Percentiles rank a stretch among this genome's conserved stretches.
Conservation (phyloP, 2,888 invertebrate species). For the Ophion slaviceki region DNA sequence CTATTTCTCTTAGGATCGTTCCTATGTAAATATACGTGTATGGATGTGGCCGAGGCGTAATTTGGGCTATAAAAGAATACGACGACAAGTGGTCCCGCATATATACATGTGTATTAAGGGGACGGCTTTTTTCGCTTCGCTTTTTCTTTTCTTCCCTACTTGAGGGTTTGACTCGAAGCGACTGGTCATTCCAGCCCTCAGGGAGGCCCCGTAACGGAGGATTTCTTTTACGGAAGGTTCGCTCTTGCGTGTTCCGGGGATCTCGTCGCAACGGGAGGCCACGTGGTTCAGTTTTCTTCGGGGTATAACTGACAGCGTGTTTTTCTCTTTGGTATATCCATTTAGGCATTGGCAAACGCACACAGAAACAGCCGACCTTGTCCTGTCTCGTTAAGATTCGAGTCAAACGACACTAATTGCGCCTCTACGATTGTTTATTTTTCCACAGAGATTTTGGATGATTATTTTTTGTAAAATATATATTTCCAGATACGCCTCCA, state of each 20-base stretch:
- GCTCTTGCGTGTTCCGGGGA: slow-evolving; percentile 16
- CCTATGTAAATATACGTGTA: neutral
- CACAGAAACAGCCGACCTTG: neutral
- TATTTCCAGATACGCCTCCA: neutral
- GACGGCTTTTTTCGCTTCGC: neutral
- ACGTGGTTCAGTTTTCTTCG: slow-evolving; percentile 30
- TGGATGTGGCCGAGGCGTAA: neutral
- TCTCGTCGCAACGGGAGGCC: slow-evolving; percentile 23
- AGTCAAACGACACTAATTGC: neutral
- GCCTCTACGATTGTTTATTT: neutral
- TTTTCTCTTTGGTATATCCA: slow-evolving; percentile 32
- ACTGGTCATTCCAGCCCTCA: slow-evolving; percentile 65
- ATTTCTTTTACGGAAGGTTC: slow-evolving; percentile 66
- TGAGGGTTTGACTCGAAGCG: slow-evolving; percentile 43
- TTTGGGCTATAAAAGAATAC: neutral
- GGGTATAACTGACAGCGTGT: slow-evolving; percentile 30
- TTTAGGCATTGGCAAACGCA: neutral
- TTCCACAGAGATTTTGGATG: neutral
- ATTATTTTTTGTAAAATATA: neutral
- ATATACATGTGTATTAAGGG: neutral
- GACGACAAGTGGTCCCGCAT: slow-evolving; percentile 14
- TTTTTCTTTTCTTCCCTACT: slow-evolving; percentile 55
- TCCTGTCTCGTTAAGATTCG: neutral
- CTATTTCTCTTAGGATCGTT: neutral
- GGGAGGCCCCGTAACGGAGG: slow-evolving; percentile 61